A percentile compares a stretch with the other conserved stretches of the same genome.
Evolutionary conservation across 2,888 invertebrate species (phyloP).

Genomic region (Phalera bucephala): DNA sequence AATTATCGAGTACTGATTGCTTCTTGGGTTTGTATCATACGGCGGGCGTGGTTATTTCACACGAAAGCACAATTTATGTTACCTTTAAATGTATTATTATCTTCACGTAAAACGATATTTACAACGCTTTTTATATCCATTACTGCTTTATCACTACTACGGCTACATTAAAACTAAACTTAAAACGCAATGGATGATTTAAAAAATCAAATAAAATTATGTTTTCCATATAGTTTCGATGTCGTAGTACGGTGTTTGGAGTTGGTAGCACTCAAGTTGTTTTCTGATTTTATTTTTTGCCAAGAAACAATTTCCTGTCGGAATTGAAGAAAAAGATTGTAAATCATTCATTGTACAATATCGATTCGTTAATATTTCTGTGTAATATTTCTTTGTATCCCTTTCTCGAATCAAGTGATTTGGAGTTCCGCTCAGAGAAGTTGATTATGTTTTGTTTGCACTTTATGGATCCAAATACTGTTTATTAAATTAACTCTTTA

Average conservation of each 20-base stretch:
- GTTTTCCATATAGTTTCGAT: slow-evolving; percentile 1
- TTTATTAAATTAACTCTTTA: no score
- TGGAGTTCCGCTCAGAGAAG: neutral
- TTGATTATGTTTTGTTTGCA: neutral
- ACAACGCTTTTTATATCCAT: slow-evolving; percentile 4
- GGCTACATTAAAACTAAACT: no score
- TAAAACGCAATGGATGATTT: slow-evolving; percentile 4
- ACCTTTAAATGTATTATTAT: slow-evolving; percentile 9
- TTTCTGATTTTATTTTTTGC: slow-evolving; percentile 52
- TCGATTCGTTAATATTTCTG: slow-evolving; percentile 35
- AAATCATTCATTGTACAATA: slow-evolving; percentile 43
- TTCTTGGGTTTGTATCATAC: slow-evolving; percentile 54
- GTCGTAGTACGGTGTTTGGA: slow-evolving; percentile 17
- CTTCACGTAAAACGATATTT: no score
- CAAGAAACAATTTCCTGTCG: slow-evolving; percentile 61
- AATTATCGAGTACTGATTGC: slow-evolving; percentile 64
- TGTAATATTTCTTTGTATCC: no score
- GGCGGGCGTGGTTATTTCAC: slow-evolving; percentile 69
- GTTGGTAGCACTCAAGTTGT: slow-evolving; percentile 53
- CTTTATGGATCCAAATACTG: no score
- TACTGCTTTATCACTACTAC: no score
- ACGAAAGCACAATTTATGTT: slow-evolving; percentile 61
- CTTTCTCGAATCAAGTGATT: neutral
- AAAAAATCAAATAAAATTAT: neutral
- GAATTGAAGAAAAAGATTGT: slow-evolving; percentile 36